phyloP scores from a whole-genome alignment of 2,888 invertebrate genomes.

The Pachliopta kotzebuea region DNA sequence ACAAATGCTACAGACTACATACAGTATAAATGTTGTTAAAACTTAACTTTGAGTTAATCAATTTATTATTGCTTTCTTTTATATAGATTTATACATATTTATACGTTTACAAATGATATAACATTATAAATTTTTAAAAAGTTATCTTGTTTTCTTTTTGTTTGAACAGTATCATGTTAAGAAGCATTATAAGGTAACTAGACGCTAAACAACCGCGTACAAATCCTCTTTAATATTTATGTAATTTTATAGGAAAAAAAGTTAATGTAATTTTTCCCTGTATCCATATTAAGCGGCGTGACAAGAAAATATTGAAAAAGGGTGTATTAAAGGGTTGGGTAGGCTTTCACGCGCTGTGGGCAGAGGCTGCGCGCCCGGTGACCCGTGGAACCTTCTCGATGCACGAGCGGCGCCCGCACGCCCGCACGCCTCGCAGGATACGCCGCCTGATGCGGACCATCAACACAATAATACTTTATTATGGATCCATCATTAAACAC shows the following conservation, averaged over 20 bases:
- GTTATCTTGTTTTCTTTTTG: too few species aligned
- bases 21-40: too few species aligned
- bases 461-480: neutral
- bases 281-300: conserved; percentile 4
- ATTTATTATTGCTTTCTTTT: too few species aligned
- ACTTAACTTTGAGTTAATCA: too few species aligned
- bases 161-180: too few species aligned
- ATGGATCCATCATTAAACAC: conserved; percentile 5
- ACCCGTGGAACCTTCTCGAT: conserved; percentile 47
- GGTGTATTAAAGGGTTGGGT: conserved; percentile 16
- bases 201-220: neutral
- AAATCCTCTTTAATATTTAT: neutral
- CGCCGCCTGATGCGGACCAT: conserved; percentile 15
- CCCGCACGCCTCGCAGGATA: conserved; percentile 33
- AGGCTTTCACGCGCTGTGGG: conserved; percentile 49
- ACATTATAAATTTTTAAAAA: too few species aligned
- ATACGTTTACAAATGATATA: too few species aligned
- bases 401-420: conserved; percentile 21
- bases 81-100: too few species aligned
- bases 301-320: conserved; percentile 25
- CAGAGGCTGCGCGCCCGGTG: conserved; percentile 43
- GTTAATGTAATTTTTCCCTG: conserved; percentile 1
- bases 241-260: neutral
- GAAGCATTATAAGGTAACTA: neutral
- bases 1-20: too few species aligned